Evolutionary conservation across 2,888 invertebrate genomes (phyloP), one percentile per base, ranked within the genome.

Genomic region (Melanostoma mellinum): DNA sequence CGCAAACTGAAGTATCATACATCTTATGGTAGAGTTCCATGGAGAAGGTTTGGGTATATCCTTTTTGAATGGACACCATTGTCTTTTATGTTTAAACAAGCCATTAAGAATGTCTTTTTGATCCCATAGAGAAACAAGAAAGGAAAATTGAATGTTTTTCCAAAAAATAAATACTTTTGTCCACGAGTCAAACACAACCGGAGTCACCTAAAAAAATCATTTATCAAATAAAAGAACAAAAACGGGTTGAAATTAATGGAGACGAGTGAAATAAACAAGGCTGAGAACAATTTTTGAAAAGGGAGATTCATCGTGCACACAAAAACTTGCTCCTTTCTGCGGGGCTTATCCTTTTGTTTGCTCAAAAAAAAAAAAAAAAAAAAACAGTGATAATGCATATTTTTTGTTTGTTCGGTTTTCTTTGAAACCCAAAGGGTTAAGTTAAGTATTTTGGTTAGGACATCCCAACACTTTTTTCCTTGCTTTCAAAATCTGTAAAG

Each of bases 41-140:
- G 30, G 20, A 35, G 44, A 36, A 20, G 33, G 53, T 30, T 5
- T n/a, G 52, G 20, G 52, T 42, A 46, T 42, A 65, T 79, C 68
- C 58, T 53, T 68, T 73, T 55, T 61, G 20, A 36, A 38, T 33
- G 6, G 50, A 53, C 1, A 63, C 42, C 33, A 44, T 63, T 74
- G 73, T 79, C 50, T 55, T 50, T 50, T 38, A 56, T 42, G 40
- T 79, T 68, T 68, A 52, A 67, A 46, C 52, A 10, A 36, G 48
- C 68, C 68, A 61, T 53, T 63, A 55, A 40, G 35, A 58, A 56
- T 69, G 69, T 68, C 44, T 46, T 67, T 73, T 53, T 40, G 46
- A 67, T 9, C 33, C 20, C 20, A 20, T 20, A 53, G 40, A 52
- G 4, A 36, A 44, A 3, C n/a, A 44, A 2, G 36, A 10, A 42